Conservation (phyloP, 2,797 vertebrate species). For the Paedocypris micromegethes region DNA sequence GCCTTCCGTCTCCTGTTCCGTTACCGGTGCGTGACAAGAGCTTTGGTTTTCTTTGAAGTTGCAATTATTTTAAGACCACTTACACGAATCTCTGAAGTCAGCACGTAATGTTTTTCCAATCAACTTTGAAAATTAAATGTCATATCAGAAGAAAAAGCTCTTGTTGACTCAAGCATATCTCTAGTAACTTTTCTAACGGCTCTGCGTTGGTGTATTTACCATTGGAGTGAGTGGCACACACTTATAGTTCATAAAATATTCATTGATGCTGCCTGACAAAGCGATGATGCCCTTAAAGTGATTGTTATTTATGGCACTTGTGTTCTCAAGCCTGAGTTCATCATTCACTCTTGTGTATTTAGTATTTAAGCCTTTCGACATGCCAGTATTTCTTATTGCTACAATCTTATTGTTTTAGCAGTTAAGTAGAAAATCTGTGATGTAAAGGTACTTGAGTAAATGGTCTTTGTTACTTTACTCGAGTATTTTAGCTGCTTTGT, state of each 20-base stretch:
- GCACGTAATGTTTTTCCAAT: background rate
- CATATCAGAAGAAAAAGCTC: background rate
- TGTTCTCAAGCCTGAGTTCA: slow-evolving; percentile 9
- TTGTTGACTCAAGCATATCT: background rate
- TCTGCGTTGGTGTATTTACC: background rate
- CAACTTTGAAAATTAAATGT: background rate
- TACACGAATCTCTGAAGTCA: background rate
- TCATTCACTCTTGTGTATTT: slow-evolving; percentile 40
- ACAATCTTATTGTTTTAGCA: no score
- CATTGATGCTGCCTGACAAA: background rate
- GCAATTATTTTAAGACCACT: no score
- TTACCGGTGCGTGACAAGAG: no score
- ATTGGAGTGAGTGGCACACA: slow-evolving; percentile 21
- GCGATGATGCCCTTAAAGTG: slow-evolving; percentile 2
- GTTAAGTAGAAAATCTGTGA: background rate
- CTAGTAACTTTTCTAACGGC: background rate
- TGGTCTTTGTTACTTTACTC: no score
- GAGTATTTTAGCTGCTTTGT: no score
- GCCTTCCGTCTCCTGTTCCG: no score
- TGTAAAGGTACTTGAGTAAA: background rate
- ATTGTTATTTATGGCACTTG: slow-evolving; percentile 21
- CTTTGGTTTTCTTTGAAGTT: no score
- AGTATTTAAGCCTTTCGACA: slow-evolving; percentile 29
- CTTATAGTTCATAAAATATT: slow-evolving; percentile 34
- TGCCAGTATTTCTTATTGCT: no score